phyloP scores from a whole-genome alignment of 2,797 vertebrate genomes.

The Leucoraja ocellata region DNA sequence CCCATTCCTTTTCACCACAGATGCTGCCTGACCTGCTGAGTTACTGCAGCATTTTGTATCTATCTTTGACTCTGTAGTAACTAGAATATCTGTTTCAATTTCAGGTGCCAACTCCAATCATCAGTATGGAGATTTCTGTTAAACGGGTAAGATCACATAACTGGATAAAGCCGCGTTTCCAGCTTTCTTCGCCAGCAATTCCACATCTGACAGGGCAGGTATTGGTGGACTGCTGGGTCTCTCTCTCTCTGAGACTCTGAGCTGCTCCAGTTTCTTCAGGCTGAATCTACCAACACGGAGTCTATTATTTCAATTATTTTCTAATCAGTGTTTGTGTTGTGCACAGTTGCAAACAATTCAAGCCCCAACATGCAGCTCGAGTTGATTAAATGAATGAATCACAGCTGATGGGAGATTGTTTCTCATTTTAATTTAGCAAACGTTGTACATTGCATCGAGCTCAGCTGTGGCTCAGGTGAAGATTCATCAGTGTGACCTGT shows the following conservation, averaged over 20 bases:
- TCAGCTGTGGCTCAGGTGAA: conserved; percentile 75
- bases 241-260: too few relatives aligned
- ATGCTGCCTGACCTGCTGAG: too few relatives aligned
- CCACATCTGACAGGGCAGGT: too few relatives aligned
- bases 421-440: conserved; percentile 68
- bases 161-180: neutral
- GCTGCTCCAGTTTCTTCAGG: too few relatives aligned
- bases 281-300: too few relatives aligned
- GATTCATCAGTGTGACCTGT: conserved; percentile 88
- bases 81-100: conserved; percentile 43
- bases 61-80: neutral
- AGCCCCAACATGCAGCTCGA: neutral
- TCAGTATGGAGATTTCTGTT: conserved; percentile 84
- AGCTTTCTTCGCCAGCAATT: too few relatives aligned
- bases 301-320: too few relatives aligned
- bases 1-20: too few relatives aligned
- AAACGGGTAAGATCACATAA: conserved; percentile 74
- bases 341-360: neutral
- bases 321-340: neutral
- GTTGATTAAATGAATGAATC: accelerated
- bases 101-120: conserved; percentile 74
- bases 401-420: neutral
- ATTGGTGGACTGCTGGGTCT: too few relatives aligned
- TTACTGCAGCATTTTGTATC: too few relatives aligned
- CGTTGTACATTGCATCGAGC: conserved; percentile 81